Conservation (phyloP, 2,888 invertebrate genomes). For the Dicyrtoma fusca region DNA sequence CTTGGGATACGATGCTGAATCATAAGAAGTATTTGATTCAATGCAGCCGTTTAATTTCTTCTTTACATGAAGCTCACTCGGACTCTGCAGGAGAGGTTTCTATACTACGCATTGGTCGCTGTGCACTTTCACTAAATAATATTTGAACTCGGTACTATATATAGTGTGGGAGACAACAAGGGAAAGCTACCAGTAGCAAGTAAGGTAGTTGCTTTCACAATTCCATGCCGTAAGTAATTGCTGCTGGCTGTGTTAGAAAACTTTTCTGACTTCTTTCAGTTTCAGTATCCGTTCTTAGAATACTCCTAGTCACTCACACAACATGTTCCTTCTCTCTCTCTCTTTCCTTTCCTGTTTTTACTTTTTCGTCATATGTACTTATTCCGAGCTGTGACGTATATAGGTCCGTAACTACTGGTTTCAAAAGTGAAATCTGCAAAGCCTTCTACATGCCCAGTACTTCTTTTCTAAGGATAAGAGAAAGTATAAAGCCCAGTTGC, state of each 20-base stretch:
- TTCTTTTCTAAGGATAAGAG: no score
- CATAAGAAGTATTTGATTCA: no score
- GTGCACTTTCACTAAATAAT: neutral
- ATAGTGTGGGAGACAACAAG: neutral
- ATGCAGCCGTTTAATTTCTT: no score
- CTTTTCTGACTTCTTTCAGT: slow-evolving; percentile 29
- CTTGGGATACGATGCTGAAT: no score
- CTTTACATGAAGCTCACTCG: no score
- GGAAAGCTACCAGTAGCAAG: no score
- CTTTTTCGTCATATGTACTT: neutral
- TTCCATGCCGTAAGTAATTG: slow-evolving; percentile 24
- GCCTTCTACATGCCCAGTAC: no score
- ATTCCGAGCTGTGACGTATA: no score
- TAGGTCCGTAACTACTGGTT: no score
- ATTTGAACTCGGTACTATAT: neutral
- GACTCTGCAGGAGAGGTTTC: no score
- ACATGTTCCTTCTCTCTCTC: neutral
- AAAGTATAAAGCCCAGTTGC: neutral
- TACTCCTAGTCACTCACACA: neutral
- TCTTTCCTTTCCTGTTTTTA: slow-evolving; percentile 7
- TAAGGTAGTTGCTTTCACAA: neutral
- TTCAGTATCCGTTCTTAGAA: slow-evolving; percentile 10
- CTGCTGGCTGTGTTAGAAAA: slow-evolving; percentile 8
- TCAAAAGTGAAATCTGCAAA: no score
- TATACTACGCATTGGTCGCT: neutral